Conservation (phyloP, 1,140 invertebrate species). For the Bombus superbus region DNA sequence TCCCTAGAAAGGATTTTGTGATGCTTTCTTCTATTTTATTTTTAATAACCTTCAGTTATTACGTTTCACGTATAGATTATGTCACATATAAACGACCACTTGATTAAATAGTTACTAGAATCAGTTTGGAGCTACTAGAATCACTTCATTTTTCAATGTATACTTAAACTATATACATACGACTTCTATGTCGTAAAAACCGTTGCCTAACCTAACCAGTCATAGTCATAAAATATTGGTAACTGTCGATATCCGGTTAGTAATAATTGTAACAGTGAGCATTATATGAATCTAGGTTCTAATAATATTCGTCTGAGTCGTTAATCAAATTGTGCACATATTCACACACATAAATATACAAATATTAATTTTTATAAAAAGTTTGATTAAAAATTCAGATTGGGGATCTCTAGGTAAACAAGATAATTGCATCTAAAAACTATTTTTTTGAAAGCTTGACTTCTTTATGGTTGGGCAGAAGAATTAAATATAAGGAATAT, state of each 20-base stretch:
- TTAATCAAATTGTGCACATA: neutral
- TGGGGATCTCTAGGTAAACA: too few species aligned
- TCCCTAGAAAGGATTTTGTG: too few species aligned
- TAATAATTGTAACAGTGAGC: neutral
- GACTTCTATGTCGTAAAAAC: neutral
- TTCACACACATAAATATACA: too few species aligned
- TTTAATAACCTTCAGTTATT: neutral
- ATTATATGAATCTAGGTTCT: neutral
- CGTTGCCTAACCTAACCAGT: neutral
- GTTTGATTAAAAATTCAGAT: neutral
- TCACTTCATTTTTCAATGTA: neutral
- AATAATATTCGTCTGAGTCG: neutral
- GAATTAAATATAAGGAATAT: neutral
- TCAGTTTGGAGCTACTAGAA: too few species aligned
- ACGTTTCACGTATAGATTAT: neutral
- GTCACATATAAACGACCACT: too few species aligned
- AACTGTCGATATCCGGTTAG: slow-evolving; percentile 2
- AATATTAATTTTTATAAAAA: too few species aligned
- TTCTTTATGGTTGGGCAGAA: neutral
- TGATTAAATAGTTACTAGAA: neutral
- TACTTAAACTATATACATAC: neutral
- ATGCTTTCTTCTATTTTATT: neutral
- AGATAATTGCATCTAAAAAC: too few species aligned
- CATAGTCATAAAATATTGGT: neutral
- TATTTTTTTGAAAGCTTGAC: neutral